Base-by-base conservation (phyloP, 37 sponge, comb jelly and placozoan species). In the Halichondria panicea region DNA sequence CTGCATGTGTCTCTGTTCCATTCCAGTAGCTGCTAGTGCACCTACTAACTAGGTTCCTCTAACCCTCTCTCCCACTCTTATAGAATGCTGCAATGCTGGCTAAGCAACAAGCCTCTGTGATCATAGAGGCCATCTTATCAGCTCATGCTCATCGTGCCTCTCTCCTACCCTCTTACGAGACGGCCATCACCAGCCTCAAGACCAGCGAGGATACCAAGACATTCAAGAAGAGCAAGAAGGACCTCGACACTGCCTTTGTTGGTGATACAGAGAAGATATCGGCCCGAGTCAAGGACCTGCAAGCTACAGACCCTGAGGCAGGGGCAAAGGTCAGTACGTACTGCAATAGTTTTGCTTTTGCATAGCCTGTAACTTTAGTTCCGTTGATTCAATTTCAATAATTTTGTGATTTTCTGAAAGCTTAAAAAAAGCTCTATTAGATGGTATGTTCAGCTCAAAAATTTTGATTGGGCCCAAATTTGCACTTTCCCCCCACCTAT, bases 51-150 rank as follows among this genome's bases (percentile, higher is more conserved):
- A 24, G 21, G 6, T 21, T 50, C 19, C 39, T 0, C 65, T 1
- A 3, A 7, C 35, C 4, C 57, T 32, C 59, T 55, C 30, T 40
- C 60, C 12, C 60, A 19, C 38, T 4, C 25, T 27, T 55, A 32
- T 43, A 86, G 79, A 77, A 86, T 68, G 37, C 72, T 34, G 75
- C 57, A 0, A 62, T 86, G 33, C 39, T 86, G 30, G 74, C 87
- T n/a, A 55, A 74, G 69, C 81, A 85, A 39, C 78, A 85, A 19
- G 81, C 91, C 3, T 72, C 70, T 11, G 86, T 85, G 0, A 31
- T 85, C 11, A 68, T 78, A 60, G 91, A 84, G 15, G 19, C 58
- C 15, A 76, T 90, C 50, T 42, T 55, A 1, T 31, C 27, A 24
- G 74, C 82, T 27, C 68, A 53, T 31, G 81, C 80, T 60, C 35